Percentiles rank a stretch among this genome's conserved stretches.
phyloP scores from a whole-genome alignment of 2,113 vertebrate genomes.

The Psammodynastes pulverulentus region DNA sequence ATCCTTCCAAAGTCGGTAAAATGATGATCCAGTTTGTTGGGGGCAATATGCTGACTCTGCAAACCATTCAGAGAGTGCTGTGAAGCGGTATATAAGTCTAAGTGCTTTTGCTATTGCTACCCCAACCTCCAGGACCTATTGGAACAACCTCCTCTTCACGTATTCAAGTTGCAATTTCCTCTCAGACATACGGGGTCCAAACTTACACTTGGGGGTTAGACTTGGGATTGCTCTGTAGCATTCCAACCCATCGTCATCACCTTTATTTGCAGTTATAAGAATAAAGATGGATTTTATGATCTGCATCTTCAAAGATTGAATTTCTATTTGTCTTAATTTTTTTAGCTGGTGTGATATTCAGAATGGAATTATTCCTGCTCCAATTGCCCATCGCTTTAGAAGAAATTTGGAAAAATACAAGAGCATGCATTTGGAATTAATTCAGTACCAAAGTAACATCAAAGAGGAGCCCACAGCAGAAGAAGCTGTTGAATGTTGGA shows the following conservation, averaged over 20 bases:
- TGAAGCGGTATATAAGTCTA: background rate
- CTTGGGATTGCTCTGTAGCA: background rate
- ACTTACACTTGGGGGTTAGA: background rate
- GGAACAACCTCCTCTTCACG: background rate
- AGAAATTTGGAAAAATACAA: constrained; percentile 66
- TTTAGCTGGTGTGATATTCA: constrained; percentile 70
- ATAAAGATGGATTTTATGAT: background rate
- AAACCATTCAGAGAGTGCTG: background rate
- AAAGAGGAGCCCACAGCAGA: constrained; percentile 61
- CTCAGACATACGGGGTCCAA: background rate
- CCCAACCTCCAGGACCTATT: background rate
- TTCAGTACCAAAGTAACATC: constrained; percentile 64
- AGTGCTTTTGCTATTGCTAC: background rate
- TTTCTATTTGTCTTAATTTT: constrained; percentile 16
- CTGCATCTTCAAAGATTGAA: constrained; percentile 1
- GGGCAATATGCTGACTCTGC: background rate
- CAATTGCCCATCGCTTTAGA: constrained; percentile 62
- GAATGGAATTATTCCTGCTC: constrained; percentile 61
- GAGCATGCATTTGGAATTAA: constrained; percentile 58
- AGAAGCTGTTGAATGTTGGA: constrained; percentile 68
- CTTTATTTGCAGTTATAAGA: background rate
- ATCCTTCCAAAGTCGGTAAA: background rate
- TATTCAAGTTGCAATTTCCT: background rate
- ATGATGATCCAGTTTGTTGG: background rate
- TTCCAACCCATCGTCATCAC: background rate